Conservation (phyloP, 2,888 invertebrate species). For the Neuroscelio doddi region DNA sequence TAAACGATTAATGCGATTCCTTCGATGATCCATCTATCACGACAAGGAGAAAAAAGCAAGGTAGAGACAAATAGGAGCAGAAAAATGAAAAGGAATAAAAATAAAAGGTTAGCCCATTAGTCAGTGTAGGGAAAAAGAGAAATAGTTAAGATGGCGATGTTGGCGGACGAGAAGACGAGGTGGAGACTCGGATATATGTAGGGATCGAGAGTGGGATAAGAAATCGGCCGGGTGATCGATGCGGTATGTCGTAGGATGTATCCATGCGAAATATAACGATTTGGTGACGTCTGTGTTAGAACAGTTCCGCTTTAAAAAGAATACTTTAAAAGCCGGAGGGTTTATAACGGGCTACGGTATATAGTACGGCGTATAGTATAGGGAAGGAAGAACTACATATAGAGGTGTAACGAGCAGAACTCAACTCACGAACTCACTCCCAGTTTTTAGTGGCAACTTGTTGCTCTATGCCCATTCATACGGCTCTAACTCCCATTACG, state of each 20-base stretch:
- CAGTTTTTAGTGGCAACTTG: conserved; percentile 73
- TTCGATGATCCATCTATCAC: conserved; percentile 28
- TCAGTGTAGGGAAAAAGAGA: conserved; percentile 29
- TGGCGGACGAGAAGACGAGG: conserved; percentile 15
- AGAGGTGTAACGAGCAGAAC: conserved; percentile 73
- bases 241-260: conserved; percentile 50
- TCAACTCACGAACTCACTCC: conserved; percentile 73
- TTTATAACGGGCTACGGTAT: conserved; percentile 70
- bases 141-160: conserved; percentile 16
- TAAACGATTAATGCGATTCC: conserved; percentile 23
- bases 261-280: conserved; percentile 58
- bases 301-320: conserved; percentile 72
- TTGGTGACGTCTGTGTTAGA: conserved; percentile 66
- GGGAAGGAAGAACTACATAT: conserved; percentile 72
- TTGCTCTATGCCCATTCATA: conserved; percentile 73
- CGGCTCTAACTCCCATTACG: conserved; percentile 72
- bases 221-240: conserved; percentile 55
- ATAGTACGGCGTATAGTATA: conserved; percentile 67
- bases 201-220: conserved; percentile 39
- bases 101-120: conserved; percentile 25
- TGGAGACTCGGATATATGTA: conserved; percentile 15
- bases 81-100: conserved; percentile 34
- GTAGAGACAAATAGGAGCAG: conserved; percentile 35
- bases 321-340: conserved; percentile 72
- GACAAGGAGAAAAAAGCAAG: conserved; percentile 17